phyloP scores from a whole-genome alignment of 2,113 vertebrate species.

The Porphyrio hochstetteri region DNA sequence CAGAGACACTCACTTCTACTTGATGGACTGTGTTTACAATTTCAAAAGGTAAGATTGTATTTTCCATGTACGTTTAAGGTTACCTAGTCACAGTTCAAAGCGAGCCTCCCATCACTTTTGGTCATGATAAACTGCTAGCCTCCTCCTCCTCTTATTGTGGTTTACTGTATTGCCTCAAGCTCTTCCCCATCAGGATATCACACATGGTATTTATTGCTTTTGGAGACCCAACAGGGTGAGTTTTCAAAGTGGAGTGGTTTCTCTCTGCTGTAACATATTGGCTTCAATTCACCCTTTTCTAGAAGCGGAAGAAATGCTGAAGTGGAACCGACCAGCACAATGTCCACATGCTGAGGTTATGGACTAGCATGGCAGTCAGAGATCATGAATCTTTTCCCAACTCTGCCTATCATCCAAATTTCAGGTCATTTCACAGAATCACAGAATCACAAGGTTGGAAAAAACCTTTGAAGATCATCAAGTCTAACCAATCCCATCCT shows the following conservation, averaged over 20 bases:
- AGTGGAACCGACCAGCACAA: not conserved
- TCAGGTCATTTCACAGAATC: not conserved
- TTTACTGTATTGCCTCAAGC: not conserved
- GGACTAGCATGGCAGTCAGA: not conserved
- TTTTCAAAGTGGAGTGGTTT: not conserved
- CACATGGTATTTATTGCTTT: not conserved
- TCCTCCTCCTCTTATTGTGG: not conserved
- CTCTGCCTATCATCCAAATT: not conserved
- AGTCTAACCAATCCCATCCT: too few relatives aligned
- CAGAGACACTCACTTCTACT: not conserved
- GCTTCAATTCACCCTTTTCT: not conserved
- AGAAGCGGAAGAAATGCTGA: not conserved
- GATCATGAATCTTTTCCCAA: not conserved
- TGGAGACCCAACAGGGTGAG: not conserved
- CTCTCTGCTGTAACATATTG: not conserved
- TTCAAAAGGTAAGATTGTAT: not conserved
- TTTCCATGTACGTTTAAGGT: not conserved
- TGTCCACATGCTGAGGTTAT: not conserved
- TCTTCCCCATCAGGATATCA: not conserved
- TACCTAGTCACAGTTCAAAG: not conserved
- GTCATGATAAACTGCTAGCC: not conserved
- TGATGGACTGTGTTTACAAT: not conserved
- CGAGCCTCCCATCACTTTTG: not conserved
- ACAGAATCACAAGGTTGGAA: too few relatives aligned
- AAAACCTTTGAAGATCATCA: too few relatives aligned